Evolutionary conservation across 2,797 vertebrate species (phyloP).

Genomic region (Catamblyrhynchus diadema): DNA sequence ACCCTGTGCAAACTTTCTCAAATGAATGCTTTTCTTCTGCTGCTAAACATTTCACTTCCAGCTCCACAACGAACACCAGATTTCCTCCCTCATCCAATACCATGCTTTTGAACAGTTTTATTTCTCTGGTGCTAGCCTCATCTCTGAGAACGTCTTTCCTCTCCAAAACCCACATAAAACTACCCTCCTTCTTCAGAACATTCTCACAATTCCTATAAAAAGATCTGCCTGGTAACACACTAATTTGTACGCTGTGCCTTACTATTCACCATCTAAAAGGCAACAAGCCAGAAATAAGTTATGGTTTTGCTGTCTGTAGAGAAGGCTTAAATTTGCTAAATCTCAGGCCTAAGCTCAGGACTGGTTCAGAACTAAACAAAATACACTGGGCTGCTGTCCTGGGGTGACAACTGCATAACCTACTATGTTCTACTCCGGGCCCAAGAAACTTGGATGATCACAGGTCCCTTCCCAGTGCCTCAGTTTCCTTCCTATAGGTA

Average conservation of each 20-base stretch:
- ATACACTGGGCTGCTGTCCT: not conserved
- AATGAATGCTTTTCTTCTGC: not conserved
- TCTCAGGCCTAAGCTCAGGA: not conserved
- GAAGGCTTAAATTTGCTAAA: not conserved
- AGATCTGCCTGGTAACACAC: not conserved
- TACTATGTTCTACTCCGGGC: not conserved
- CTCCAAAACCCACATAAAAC: not conserved
- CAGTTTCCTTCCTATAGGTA: not conserved
- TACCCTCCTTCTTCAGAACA: not conserved
- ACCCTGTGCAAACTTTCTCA: not conserved
- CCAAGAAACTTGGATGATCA: accelerated
- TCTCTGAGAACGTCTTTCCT: not conserved
- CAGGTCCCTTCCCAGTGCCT: not conserved
- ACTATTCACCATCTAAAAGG: not conserved
- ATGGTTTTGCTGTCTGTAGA: not conserved
- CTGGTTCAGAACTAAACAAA: not conserved
- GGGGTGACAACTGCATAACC: not conserved
- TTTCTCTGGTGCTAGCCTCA: not conserved
- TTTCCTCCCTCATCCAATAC: not conserved
- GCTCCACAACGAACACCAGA: not conserved
- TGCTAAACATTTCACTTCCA: not conserved
- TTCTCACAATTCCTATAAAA: not conserved
- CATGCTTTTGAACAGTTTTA: not conserved
- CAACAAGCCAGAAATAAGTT: not conserved
- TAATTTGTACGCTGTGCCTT: not conserved